Base-by-base conservation (phyloP, 2,888 invertebrate species). In the Adelphocoris suturalis region DNA sequence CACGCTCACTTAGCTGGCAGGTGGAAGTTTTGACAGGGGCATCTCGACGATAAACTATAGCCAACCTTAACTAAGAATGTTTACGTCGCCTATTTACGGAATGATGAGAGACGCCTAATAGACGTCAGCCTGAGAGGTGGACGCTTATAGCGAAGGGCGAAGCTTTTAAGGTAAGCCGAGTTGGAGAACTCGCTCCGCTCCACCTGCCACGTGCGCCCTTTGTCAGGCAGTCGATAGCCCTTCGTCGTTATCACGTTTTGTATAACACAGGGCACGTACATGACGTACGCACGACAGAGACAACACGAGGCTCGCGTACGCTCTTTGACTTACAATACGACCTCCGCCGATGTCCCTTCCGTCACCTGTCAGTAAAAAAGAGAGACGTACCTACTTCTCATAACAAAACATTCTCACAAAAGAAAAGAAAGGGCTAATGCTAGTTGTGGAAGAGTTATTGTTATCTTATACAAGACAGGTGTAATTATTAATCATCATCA, bases 171-270 rank as follows among this genome's bases (percentile, higher is more conserved):
- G 16, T n/a, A 46, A 78, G 78, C 13, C 57, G 57, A 57, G 57
- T 37, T 37, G 19, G 27, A 68, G 68, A 68, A 68, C 68, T 23
- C 19, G 19, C 68, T 23, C 68, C 23, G 68, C 68, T 27, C 27
- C 78, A 78, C 78, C 78, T 78, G 78, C 78, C 78, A 78, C 78
- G 78, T 78, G 78, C 76, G 37, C 78, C 47, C 78, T 68, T 68
- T 68, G 68, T 68, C 23, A 68, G 68, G 68, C 23, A 68, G 78
- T 78, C 78, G 78, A 78, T 47, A 57, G 85, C 85, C 85, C 85
- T 85, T 85, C 46, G 85, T 52, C 37, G 37, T 55, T 85, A 84
- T 84, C 84, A 84, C 84, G 84, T 84, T 85, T 85, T 85, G 85
- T 61, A 85, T 85, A 85, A 85, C n/a, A 61, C 57, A 85, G 27